phyloP scores from a whole-genome alignment of 2,113 vertebrate genomes.

The Glareola pratincola region DNA sequence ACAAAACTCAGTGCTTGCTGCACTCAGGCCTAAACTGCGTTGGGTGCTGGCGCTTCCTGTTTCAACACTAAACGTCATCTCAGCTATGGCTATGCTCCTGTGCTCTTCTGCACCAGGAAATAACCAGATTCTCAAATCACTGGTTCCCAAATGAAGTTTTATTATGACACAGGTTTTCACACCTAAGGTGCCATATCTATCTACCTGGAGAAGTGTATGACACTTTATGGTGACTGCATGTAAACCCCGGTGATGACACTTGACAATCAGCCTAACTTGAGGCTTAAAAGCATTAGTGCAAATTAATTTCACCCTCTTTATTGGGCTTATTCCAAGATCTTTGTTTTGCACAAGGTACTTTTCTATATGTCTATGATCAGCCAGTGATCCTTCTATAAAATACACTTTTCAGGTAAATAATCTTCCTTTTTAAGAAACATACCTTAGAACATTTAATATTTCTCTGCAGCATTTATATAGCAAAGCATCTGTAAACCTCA shows the following conservation, averaged over 20 bases:
- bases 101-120: not conserved
- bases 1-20: not conserved
- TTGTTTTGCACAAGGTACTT: not conserved
- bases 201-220: not conserved
- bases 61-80: not conserved
- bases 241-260: not conserved
- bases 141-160: not conserved
- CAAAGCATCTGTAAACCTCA: not conserved
- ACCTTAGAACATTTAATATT: not conserved
- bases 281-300: not conserved
- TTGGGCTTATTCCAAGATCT: not conserved
- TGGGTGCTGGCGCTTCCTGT: not conserved
- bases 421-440: not conserved
- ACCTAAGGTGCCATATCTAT: not conserved
- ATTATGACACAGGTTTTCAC: not conserved
- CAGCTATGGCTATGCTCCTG: not conserved
- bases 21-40: accelerated
- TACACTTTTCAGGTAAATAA: not conserved
- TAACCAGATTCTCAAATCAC: not conserved
- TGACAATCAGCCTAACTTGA: not conserved
- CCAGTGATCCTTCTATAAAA: not conserved
- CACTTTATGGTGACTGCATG: not conserved
- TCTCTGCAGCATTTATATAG: not conserved
- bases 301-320: not conserved
- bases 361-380: not conserved